Conservation (phyloP, 2,797 vertebrate genomes). For the Meriones psammophilus region DNA sequence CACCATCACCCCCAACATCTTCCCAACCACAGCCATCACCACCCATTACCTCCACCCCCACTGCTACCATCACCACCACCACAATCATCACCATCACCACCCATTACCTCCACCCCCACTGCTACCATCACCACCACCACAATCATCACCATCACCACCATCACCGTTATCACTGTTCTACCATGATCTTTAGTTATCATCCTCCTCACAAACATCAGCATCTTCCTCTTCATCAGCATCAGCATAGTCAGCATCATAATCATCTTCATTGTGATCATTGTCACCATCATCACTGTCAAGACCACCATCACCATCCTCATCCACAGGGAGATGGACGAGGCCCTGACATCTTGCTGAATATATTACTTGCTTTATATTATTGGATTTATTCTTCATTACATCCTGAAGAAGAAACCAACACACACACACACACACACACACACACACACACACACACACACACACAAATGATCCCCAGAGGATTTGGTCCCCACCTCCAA, state of each 20-base stretch:
- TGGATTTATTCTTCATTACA: neutral
- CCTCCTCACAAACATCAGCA: neutral
- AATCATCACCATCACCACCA: no score
- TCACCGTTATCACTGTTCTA: neutral
- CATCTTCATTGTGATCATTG: neutral
- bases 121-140: neutral
- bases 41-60: neutral
- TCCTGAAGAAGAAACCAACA: neutral
- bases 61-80: neutral
- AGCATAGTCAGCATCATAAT: neutral
- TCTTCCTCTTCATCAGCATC: neutral
- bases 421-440: no score
- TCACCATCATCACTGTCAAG: neutral
- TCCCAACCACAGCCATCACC: neutral
- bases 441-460: no score
- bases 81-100: fast-evolving
- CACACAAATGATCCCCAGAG: neutral
- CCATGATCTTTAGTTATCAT: neutral
- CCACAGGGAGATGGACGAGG: neutral
- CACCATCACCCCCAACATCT: neutral
- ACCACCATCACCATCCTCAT: neutral
- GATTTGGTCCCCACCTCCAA: neutral
- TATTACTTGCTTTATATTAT: neutral
- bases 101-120: neutral
- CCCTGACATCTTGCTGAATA: neutral